Conservation (phyloP, 1,140 invertebrate species). For the Ladona fulva region DNA sequence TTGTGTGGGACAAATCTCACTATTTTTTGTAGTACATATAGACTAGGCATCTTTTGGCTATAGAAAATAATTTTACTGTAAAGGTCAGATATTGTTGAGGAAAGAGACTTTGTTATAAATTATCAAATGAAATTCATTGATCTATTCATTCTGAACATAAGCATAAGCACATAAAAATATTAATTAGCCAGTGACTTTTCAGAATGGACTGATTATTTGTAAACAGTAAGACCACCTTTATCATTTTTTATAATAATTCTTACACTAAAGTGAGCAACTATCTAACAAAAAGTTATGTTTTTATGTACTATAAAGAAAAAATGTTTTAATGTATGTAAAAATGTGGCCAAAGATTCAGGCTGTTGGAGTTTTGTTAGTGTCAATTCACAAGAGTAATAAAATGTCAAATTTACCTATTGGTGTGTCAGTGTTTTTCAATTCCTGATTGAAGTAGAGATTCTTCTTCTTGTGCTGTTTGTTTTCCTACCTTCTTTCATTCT, state of each 20-base stretch:
- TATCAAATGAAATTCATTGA: not conserved
- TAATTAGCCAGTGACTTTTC: not conserved
- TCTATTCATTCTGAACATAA: not conserved
- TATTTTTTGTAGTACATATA: not conserved
- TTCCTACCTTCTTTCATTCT: not conserved
- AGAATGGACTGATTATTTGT: not conserved
- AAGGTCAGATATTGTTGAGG: not conserved
- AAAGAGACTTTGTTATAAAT: not conserved
- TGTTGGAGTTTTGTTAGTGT: conserved; percentile 9
- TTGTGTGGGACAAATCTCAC: not conserved
- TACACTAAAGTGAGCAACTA: not conserved
- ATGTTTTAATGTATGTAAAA: conserved; percentile 8
- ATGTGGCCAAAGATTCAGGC: conserved; percentile 3
- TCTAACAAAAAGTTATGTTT: not conserved
- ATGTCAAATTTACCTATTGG: not conserved
- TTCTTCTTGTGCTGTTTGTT: not conserved
- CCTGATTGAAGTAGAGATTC: not conserved
- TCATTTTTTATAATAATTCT: not conserved
- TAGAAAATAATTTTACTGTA: not conserved
- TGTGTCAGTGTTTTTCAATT: conserved; percentile 10
- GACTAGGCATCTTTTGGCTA: not conserved
- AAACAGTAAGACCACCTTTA: not conserved
- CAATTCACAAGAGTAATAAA: conserved; percentile 10
- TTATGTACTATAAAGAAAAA: not conserved
- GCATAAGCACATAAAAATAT: not conserved